Evolutionary conservation across 2,888 invertebrate species (phyloP).

Genomic region (Poecilobothrus nobilitatus): DNA sequence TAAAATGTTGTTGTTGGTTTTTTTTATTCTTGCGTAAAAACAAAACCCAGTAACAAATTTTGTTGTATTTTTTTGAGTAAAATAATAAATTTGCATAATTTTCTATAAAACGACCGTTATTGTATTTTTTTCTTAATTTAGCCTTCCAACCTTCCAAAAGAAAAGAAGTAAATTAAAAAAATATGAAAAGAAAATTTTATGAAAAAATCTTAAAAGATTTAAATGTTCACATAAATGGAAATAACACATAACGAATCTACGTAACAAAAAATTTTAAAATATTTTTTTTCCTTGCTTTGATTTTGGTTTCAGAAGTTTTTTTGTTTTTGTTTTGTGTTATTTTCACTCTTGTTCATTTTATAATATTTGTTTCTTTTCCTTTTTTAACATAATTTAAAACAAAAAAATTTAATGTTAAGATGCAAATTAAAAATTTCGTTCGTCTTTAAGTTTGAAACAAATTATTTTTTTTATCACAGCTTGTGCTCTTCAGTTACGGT

Average conservation of each 20-base stretch:
- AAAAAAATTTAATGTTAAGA: too few relatives aligned
- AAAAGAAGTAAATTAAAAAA: neutral
- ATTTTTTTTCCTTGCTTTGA: too few relatives aligned
- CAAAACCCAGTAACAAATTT: too few relatives aligned
- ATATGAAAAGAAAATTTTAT: neutral
- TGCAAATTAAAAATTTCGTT: too few relatives aligned
- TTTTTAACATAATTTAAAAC: neutral
- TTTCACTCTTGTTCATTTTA: neutral
- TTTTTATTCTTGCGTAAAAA: neutral
- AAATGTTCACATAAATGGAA: neutral
- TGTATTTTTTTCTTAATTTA: too few relatives aligned
- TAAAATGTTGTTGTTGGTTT: neutral
- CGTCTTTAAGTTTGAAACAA: too few relatives aligned
- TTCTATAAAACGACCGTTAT: neutral
- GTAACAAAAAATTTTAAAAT: too few relatives aligned
- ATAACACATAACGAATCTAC: neutral
- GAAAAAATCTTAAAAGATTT: neutral
- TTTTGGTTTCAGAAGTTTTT: too few relatives aligned
- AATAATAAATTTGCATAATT: constrained; percentile 1
- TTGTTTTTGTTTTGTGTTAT: too few relatives aligned
- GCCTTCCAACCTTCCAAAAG: too few relatives aligned
- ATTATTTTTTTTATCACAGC: too few relatives aligned
- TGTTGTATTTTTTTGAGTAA: neutral
- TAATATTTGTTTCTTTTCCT: neutral
- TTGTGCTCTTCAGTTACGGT: too few relatives aligned